phyloP scores from a whole-genome alignment of 2,888 invertebrate species.

The Neoscelio sp. region DNA sequence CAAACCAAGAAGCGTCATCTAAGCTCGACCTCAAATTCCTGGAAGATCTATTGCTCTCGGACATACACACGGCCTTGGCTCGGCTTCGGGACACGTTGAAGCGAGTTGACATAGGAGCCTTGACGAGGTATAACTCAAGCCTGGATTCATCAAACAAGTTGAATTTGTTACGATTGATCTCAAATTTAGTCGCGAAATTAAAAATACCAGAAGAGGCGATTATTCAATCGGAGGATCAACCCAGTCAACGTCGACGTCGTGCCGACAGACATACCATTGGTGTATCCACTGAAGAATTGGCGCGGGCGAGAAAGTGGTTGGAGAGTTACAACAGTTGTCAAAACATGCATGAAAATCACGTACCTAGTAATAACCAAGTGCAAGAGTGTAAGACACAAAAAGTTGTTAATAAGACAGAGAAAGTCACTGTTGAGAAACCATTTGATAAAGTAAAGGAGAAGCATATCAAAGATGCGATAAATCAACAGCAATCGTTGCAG shows the following conservation, averaged over 20 bases:
- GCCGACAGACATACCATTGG: conserved; percentile 92
- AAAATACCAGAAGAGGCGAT: conserved; percentile 81
- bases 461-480: conserved; percentile 80
- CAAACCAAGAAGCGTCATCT: conserved; percentile 76
- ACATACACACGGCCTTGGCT: conserved; percentile 90
- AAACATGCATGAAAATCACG: conserved; percentile 12
- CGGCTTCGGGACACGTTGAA: conserved; percentile 90
- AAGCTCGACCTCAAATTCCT: conserved; percentile 82
- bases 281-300: conserved; percentile 92
- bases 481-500: conserved; percentile 79
- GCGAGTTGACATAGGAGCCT: conserved; percentile 82
- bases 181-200: conserved; percentile 87
- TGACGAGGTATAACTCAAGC: conserved; percentile 84
- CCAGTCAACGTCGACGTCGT: conserved; percentile 85
- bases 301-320: conserved; percentile 90
- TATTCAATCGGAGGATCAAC: conserved; percentile 79
- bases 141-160: conserved; percentile 84
- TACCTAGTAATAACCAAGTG: conserved; percentile 1
- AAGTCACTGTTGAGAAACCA: conserved; percentile 28
- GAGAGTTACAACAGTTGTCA: conserved; percentile 84
- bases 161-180: conserved; percentile 88
- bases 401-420: conserved; percentile 13
- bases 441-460: conserved; percentile 72
- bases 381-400: conserved; percentile 4
- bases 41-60: conserved; percentile 88